Conservation (phyloP, 2,113 vertebrate genomes). For the Martes martes region DNA sequence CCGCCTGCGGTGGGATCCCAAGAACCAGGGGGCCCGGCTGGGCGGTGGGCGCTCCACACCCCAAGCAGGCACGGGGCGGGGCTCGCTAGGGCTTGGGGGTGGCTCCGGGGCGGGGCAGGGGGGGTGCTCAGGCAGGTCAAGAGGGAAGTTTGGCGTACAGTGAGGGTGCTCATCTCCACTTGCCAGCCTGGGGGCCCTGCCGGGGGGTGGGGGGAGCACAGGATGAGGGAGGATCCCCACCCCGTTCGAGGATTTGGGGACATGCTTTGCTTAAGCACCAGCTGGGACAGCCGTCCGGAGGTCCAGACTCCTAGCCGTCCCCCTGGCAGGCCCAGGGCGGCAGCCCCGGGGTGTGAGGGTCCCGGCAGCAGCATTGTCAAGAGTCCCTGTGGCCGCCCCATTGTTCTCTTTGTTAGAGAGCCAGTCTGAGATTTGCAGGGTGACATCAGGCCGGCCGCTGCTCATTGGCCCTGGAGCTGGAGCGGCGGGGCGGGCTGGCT, state of each 20-base stretch:
- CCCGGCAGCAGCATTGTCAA: neutral
- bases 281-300: neutral
- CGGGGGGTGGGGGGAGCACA: neutral
- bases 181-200: neutral
- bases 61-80: neutral
- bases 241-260: neutral
- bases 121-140: neutral
- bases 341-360: neutral
- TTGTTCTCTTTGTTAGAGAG: constrained; percentile 99
- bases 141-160: neutral
- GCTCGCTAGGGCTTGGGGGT: neutral
- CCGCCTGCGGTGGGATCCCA: neutral
- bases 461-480: constrained; percentile 86
- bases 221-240: neutral
- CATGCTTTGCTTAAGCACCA: no score
- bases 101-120: neutral
- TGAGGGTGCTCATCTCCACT: neutral
- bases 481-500: constrained; percentile 69
- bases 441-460: constrained; percentile 92
- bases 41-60: neutral
- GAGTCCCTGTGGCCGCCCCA: constrained; percentile 77
- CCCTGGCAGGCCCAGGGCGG: neutral
- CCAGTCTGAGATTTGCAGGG: constrained; percentile 91
- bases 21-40: neutral
- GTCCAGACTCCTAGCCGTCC: neutral